Base-by-base conservation (phyloP, 1,140 invertebrate species). In the Argopecten irradians region DNA sequence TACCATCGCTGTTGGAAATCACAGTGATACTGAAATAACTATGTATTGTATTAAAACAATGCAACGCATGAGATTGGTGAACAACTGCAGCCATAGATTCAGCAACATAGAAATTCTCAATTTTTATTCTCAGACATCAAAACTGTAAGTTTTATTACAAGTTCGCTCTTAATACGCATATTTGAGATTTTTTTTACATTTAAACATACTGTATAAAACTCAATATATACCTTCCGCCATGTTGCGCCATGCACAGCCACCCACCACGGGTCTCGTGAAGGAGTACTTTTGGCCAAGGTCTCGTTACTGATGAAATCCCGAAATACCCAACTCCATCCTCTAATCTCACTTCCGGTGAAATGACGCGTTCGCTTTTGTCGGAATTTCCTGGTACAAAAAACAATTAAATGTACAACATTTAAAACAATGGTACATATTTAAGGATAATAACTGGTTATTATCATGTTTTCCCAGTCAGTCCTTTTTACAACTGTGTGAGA, bases 261-360 rank as follows among this genome's bases (percentile, higher is more conserved):
- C 94, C 94, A 95, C 84, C 93, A 93, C 1, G 87, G 82, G 3
- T 93, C 91, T 16, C 91, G 89, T 16, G 91, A 90, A 14, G 88
- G 87, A 16, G 89, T 85, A 16, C 88, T 90, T 39, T 13, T 82
- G 89, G 0, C 90, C 83, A 34, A 84, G 83, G 22, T 92, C 90
- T 16, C 55, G 89, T 46, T 19, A 91, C 82, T 19, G 90, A 88
- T 2, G 43, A 93, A 91, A 1, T 83, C 86, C 14, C 90, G 90
- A 13, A 94, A 92, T 19, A 95, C 94, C 92, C 92, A 95, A 84
- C 94, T 94, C 90, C 90, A 95, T 0, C 93, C 93, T 32, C 90
- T 92, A 11, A 85, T 89, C 86, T 95, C 93, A 19, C 94, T 93
- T 19, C 93, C 89, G 11, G 95, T 94, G 32, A 43, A 89, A 82